Base-by-base conservation (phyloP, 2,888 invertebrate species). In the Himalopsyche kuldschensis region DNA sequence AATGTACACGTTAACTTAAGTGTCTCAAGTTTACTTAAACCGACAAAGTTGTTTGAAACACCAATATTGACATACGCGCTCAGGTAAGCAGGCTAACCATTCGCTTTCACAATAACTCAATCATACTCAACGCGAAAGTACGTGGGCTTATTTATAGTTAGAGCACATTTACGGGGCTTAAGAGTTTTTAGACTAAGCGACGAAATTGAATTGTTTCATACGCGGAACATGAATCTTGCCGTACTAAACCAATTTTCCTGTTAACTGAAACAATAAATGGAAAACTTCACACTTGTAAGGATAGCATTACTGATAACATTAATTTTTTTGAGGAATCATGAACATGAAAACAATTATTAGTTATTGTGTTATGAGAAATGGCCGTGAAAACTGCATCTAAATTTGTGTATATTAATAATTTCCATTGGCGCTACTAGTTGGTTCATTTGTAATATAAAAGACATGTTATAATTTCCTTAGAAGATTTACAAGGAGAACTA, bases 1-100 rank as follows among this genome's bases (percentile, higher is more conserved):
- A 82, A 79, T 84, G 82, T 84, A 84, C 82, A 82, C 83, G 82
- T 80, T 41, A 76, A 79, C 78, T 81, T 83, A 84, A 84, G 85
- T 83, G 84, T 84, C 84, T 85, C 83, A 35, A 82, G 83, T 84
- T 85, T 84, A 85, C 85, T 82, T 81, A 84, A 81, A 79, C 84
- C 82, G 80, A 81, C 82, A 80, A 86, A 86, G 79, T 86, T 84
- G 86, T 84, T 85, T 79, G 80, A 80, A 85, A 86, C 81, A 85
- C 79, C 84, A 86, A 86, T 86, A 85, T 86, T 86, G 85, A 86
- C 86, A 82, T 69, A 47, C 82, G 79, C 84, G 80, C 83, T 82
- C 82, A 83, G 83, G 85, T 85, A 79, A 82, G 82, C 81, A 79
- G 76, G 63, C 81, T 81, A 79, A 69, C 79, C 75, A 75, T 80